Evolutionary conservation across 2,888 invertebrate genomes (phyloP).

Genomic region (Horisme vitalbata): DNA sequence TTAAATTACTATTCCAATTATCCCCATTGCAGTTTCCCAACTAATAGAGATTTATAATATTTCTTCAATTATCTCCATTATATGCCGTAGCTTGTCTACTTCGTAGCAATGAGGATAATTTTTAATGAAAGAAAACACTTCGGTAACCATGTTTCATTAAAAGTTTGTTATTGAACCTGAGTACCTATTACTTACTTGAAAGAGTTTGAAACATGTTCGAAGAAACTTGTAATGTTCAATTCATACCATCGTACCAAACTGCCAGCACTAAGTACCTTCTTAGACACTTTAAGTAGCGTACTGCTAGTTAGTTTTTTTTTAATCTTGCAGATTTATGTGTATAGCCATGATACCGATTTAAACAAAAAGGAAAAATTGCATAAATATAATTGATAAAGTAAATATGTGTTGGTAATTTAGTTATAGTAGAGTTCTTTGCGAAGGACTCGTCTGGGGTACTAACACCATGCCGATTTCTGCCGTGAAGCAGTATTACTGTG

Average conservation of each 20-base stretch:
- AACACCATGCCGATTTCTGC: no score
- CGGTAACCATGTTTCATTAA: slow-evolving; percentile 71
- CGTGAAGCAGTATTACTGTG: no score
- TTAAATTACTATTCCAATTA: no score
- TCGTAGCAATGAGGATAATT: no score
- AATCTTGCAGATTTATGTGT: slow-evolving; percentile 1
- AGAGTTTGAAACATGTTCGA: slow-evolving; percentile 62
- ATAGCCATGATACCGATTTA: no score
- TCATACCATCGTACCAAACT: slow-evolving; percentile 47
- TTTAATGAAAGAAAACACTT: slow-evolving; percentile 43
- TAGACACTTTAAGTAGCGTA: slow-evolving; percentile 3
- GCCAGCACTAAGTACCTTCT: slow-evolving; percentile 28
- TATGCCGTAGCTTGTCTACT: no score
- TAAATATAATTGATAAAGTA: no score
- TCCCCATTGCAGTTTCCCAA: no score
- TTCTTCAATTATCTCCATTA: slow-evolving; percentile 2
- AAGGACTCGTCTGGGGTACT: no score
- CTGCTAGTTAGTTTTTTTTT: neutral
- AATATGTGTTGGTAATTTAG: no score
- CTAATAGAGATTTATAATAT: neutral
- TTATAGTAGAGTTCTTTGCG: no score
- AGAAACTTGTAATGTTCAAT: slow-evolving; percentile 61
- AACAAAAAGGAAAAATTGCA: no score
- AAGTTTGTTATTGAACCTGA: slow-evolving; percentile 68
- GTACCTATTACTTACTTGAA: slow-evolving; percentile 64